These are phyloP conservation scores for Steinernema feltiae DNA, from an alignment of 1,140 invertebrate genomes.

Conservation along the genomic window DNA sequence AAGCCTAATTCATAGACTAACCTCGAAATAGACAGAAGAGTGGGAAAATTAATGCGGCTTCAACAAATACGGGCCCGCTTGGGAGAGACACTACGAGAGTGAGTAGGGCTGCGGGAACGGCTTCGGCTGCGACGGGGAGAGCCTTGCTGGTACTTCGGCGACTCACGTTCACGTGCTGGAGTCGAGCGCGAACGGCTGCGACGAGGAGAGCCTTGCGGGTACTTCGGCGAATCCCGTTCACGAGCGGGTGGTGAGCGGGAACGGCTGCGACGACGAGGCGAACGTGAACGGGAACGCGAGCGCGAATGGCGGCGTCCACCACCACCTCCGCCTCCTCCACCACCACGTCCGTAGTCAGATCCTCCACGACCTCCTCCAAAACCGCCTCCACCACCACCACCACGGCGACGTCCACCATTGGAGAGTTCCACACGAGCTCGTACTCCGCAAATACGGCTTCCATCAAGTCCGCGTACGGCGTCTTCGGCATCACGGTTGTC, in stretches of 20 bases:
- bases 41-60: neutral
- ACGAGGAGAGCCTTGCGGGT: too few species aligned
- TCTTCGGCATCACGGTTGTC: slow-evolving; percentile 86
- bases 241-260: neutral
- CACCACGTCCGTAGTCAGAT: too few species aligned
- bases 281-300: slow-evolving; percentile 27
- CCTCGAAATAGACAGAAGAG: neutral
- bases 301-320: slow-evolving; percentile 27
- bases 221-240: too few species aligned
- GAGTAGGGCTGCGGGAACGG: slow-evolving; percentile 25
- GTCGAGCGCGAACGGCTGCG: slow-evolving; percentile 11
- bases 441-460: slow-evolving; percentile 60
- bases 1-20: slow-evolving; percentile 1
- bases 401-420: slow-evolving; percentile 20
- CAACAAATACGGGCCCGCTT: too few species aligned
- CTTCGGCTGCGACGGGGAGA: slow-evolving; percentile 9
- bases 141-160: neutral
- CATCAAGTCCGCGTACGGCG: slow-evolving; percentile 83
- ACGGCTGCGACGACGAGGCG: slow-evolving; percentile 24
- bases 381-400: slow-evolving; percentile 34
- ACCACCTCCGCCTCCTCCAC: slow-evolving; percentile 22
- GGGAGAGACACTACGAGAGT: slow-evolving; percentile 18
- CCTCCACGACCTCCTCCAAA: slow-evolving; percentile 29
- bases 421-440: slow-evolving; percentile 47
- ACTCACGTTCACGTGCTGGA: neutral